phyloP scores from a whole-genome alignment of 2,888 invertebrate genomes.

The Dryococelus australis region DNA sequence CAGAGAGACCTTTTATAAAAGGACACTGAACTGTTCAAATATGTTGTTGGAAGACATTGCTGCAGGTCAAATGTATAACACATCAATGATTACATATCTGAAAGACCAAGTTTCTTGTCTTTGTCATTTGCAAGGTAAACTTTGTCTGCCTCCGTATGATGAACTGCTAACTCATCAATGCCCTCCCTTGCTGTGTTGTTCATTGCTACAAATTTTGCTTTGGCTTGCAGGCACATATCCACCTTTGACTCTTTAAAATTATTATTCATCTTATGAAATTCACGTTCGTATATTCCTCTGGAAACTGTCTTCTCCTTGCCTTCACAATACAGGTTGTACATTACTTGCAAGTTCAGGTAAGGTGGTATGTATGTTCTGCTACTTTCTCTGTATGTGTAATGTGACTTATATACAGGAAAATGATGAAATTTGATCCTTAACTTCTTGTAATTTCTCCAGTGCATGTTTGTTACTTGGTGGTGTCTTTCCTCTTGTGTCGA shows the following conservation, averaged over 20 bases:
- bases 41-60: not conserved
- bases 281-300: not conserved
- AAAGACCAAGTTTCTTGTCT: not conserved
- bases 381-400: not conserved
- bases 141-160: no score
- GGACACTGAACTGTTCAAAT: not conserved
- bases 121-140: no score
- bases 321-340: not conserved
- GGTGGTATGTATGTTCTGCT: not conserved
- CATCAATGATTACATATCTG: not conserved
- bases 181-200: no score
- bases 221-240: not conserved
- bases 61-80: not conserved
- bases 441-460: not conserved
- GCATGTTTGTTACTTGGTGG: not conserved
- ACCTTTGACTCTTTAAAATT: not conserved
- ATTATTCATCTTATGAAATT: not conserved
- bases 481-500: not conserved
- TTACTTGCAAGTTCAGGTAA: not conserved
- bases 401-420: not conserved
- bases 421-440: not conserved
- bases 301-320: not conserved
- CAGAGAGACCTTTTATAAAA: not conserved
- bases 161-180: no score
- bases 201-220: not conserved